Base-by-base conservation (phyloP, 2,113 vertebrate genomes). In the Apus apus region DNA sequence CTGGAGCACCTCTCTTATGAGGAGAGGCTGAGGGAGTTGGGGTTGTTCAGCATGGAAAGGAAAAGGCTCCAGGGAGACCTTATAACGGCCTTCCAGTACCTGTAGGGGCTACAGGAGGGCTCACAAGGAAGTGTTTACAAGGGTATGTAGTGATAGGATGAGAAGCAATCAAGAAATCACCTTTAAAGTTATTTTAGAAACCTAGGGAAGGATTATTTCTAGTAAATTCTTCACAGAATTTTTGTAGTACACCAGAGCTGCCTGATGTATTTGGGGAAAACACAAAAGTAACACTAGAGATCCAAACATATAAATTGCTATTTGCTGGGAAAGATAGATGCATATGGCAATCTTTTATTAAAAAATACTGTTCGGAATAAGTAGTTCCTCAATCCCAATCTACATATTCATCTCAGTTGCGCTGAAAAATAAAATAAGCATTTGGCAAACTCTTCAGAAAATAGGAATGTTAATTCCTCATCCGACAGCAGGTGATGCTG, bases 401-500 rank as follows among this genome's bases (percentile, higher is more conserved):
- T 48, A 17, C 5, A 26, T 54, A 45, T 57, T 90, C 43, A 71
- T 5, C 6, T 84, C 20, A 60, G 53, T 34, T 78, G 64, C 9
- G 9, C 22, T 23, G 45, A 88, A 57, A 83, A 77, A 62, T 68
- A 67, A 84, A 53, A 9, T 20, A 66, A 66, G 2, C 5, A 14
- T 67, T 53, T 29, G 6, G 7, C 5, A 76, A 61, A 53, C 7
- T 36, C 4, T 6, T 82, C 22, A 38, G 34, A 48, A 74, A 57
- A 71, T 46, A 15, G 4, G 13, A 46, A 1, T 83, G 67, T 40
- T 71, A 8, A 60, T 72, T 92, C 56, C 25, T 72, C 53, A 29
- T 71, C n/a, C 57, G 77, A 67, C 94, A 93, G 90, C 56, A 96
- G 95, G 79, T 94, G 94, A 86, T 93, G 92, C 92, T 94, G 21